Evolutionary conservation across 2,797 vertebrate genomes (phyloP).

Genomic region (Tragelaphus eurycerus): DNA sequence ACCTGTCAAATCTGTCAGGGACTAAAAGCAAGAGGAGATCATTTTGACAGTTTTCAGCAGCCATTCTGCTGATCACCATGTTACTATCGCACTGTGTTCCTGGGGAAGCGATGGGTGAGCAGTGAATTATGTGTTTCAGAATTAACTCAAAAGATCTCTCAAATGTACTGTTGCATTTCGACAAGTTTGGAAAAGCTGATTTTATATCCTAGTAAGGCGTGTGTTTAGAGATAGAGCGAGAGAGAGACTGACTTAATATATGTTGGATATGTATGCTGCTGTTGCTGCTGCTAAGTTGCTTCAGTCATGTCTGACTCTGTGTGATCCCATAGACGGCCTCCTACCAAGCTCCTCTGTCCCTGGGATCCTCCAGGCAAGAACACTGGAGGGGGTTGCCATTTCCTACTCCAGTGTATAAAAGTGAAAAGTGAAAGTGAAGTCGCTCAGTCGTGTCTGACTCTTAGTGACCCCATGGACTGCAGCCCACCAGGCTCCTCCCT

Average conservation of each 20-base stretch:
- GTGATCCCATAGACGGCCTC: accelerated
- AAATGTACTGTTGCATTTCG: slow-evolving; percentile 46
- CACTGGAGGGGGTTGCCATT: background rate
- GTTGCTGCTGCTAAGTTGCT: background rate
- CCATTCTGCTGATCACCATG: slow-evolving; percentile 57
- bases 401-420: background rate
- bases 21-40: slow-evolving; percentile 60
- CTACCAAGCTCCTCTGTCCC: background rate
- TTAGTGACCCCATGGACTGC: accelerated
- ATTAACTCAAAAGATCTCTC: slow-evolving; percentile 18
- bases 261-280: background rate
- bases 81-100: slow-evolving; percentile 4
- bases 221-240: background rate
- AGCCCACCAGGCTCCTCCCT: background rate
- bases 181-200: slow-evolving; percentile 4
- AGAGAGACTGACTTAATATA: background rate
- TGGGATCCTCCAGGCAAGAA: background rate
- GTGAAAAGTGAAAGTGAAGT: background rate
- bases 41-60: slow-evolving; percentile 70
- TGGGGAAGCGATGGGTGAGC: background rate
- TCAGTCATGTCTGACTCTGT: background rate
- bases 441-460: background rate
- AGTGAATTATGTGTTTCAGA: slow-evolving; percentile 61
- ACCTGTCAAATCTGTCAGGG: slow-evolving; percentile 72
- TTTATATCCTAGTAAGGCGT: background rate